A percentile compares a stretch with the other conserved stretches of the same genome.
Conservation (phyloP, 2,888 invertebrate species). For the Tetragonula carbonaria region DNA sequence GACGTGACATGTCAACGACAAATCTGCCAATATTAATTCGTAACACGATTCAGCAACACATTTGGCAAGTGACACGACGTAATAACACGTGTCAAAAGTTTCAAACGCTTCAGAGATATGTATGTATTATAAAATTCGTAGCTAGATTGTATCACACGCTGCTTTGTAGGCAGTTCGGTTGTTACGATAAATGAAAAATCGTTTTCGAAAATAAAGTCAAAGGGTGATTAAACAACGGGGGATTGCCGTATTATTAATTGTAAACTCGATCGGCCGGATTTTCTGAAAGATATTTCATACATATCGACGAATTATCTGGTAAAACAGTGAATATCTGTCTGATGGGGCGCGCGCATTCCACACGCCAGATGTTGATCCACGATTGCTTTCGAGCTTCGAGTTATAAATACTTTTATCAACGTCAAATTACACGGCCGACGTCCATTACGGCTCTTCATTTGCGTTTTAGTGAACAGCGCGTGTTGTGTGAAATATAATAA, state of each 20-base stretch:
- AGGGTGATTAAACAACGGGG: background rate
- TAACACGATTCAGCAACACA: no score
- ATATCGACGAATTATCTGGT: background rate
- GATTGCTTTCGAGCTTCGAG: constrained; percentile 5
- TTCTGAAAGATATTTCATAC: background rate
- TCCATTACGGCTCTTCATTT: constrained; percentile 6
- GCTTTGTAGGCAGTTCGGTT: background rate
- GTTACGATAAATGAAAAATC: background rate
- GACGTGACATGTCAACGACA: no score
- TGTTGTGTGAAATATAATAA: constrained; percentile 29
- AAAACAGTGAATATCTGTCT: constrained; percentile 1
- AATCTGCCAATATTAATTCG: no score
- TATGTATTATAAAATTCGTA: no score
- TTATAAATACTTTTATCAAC: constrained; percentile 39
- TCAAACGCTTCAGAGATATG: no score
- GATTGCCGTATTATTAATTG: background rate
- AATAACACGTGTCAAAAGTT: no score
- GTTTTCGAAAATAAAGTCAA: background rate
- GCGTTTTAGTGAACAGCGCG: background rate
- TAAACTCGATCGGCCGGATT: background rate
- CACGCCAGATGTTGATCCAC: constrained; percentile 1
- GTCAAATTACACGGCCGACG: constrained; percentile 20
- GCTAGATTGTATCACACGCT: background rate
- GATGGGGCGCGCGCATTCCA: background rate
- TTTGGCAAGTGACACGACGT: no score